Evolutionary conservation across 64 coral and sea anemone species (phyloP), one percentile per base, ranked within the genome.

Genomic region (Orbicella faveolata): DNA sequence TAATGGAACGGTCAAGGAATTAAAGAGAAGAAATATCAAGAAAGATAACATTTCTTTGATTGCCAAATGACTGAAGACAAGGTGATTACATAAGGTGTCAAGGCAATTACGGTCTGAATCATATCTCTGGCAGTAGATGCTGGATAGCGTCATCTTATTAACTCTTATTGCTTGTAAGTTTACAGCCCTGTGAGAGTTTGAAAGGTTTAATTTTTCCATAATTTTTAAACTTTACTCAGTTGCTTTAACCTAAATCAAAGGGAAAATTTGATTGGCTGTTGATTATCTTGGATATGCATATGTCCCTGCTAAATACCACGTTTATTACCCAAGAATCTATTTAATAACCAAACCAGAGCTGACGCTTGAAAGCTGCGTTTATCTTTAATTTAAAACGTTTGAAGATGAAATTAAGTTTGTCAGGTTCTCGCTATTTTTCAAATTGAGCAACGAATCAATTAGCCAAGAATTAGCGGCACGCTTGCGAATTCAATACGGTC

Each of bases 151-250:
- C 36, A 17, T 85, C 72, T 85, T 52, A 66, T 53, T n/a, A 2
- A 65, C 52, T 51, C 52, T 34, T n/a, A 69, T 26, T 72, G 64
- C 67, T 23, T 70, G 41, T 41, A 41, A 18, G 80, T 23, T 61
- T 36, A 44, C 61, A 83, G 62, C 34, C 61, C 39, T 37, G 63
- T 72, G 26, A 54, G 44, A 53, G 34, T 69, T 72, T 85, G 37
- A 53, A 51, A 85, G 44, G 82, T 25, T 85, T 73, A 30, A 52
- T 30, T 51, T 48, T 85, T 85, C 21, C 20, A 37, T 85, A 52
- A 85, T 85, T 73, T 85, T 3, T 54, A 52, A 69, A 85, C 61
- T 72, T 85, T 85, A 66, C 65, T 72, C 63, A 85, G 64, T 85
- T 85, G 82, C 39, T 21, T 85, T 73, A 12, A 70, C 72, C 19